Percentiles rank a stretch among this genome's conserved stretches.
phyloP scores from a whole-genome alignment of 2,888 invertebrate genomes.

The Anagyrus pseudococci region DNA sequence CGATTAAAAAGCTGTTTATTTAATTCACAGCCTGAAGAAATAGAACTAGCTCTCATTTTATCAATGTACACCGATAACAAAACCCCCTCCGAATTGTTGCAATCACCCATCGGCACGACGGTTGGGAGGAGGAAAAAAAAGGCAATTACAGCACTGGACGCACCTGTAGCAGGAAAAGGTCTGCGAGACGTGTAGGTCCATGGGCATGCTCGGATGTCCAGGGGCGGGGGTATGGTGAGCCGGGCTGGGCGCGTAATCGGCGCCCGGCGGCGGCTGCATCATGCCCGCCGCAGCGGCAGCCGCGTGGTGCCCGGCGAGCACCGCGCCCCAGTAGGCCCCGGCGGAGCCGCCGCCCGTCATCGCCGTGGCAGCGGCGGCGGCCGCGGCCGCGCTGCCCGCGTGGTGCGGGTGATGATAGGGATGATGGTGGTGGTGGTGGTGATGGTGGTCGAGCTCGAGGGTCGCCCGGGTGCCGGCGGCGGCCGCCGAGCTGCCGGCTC shows the following conservation, averaged over 20 bases:
- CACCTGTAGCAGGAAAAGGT: slow-evolving; percentile 77
- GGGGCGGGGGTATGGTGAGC: slow-evolving; percentile 61
- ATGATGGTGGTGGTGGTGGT: slow-evolving; percentile 60
- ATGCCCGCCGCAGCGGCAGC: not conserved
- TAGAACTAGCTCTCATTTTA: too few relatives aligned
- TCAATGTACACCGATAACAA: too few relatives aligned
- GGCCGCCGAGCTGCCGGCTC: slow-evolving; percentile 62
- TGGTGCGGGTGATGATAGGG: slow-evolving; percentile 61
- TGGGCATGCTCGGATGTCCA: slow-evolving; percentile 71
- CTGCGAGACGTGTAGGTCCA: slow-evolving; percentile 89
- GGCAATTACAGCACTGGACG: slow-evolving; percentile 51
- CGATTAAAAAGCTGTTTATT: slow-evolving; percentile 11
- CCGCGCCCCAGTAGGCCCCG: slow-evolving; percentile 59
- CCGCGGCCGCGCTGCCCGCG: slow-evolving; percentile 54
- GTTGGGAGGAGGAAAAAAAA: too few relatives aligned
- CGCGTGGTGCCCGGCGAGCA: slow-evolving; percentile 62
- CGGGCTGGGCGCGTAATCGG: slow-evolving; percentile 64
- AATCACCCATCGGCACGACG: too few relatives aligned
- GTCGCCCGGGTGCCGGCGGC: slow-evolving; percentile 61
- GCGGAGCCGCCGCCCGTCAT: slow-evolving; percentile 64
- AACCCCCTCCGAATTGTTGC: too few relatives aligned
- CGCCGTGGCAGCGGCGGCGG: slow-evolving; percentile 81
- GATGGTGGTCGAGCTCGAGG: slow-evolving; percentile 66
- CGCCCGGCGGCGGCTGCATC: slow-evolving; percentile 63
- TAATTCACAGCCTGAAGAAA: not conserved